Conservation (phyloP, 2,888 invertebrate genomes). For the Ormyrus labotus region DNA sequence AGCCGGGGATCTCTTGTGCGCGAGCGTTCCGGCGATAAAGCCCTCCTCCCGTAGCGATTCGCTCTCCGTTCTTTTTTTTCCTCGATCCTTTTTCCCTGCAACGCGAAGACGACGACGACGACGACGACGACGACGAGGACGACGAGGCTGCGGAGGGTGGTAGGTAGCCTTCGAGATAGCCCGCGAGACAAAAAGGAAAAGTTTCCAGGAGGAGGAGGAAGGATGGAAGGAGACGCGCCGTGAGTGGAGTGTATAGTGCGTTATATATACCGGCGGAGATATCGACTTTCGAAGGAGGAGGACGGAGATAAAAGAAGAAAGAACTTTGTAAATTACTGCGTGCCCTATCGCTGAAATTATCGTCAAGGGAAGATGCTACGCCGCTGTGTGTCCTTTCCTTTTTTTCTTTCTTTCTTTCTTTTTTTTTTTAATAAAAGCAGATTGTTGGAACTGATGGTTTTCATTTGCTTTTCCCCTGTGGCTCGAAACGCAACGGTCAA, state of each 20-base stretch:
- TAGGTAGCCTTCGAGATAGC: conserved; percentile 26
- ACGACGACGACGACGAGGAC: too few relatives aligned
- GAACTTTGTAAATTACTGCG: conserved; percentile 51
- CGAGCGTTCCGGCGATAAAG: conserved; percentile 46
- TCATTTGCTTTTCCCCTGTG: conserved; percentile 4
- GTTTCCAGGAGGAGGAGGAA: conserved; percentile 10
- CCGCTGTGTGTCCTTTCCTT: neutral
- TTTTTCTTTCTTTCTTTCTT: neutral
- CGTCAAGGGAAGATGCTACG: neutral
- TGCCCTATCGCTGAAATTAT: conserved; percentile 49
- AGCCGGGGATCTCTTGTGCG: conserved; percentile 46
- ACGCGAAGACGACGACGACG: too few relatives aligned
- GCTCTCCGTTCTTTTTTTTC: conserved; percentile 2
- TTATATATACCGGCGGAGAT: neutral
- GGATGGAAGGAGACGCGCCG: neutral
- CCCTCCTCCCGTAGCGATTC: conserved; percentile 47
- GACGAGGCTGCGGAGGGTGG: conserved; percentile 12
- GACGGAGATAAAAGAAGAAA: conserved; percentile 41
- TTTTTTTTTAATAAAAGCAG: neutral
- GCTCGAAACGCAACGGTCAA: neutral
- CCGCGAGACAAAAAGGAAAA: conserved; percentile 49
- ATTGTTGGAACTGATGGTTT: neutral
- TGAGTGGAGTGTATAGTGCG: conserved; percentile 11
- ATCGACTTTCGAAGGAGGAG: conserved; percentile 47
- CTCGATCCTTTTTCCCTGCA: conserved; percentile 26